Evolutionary conservation across 2,113 vertebrate genomes (phyloP), one percentile per base, ranked within the genome.

Genomic region (Podarcis cretensis): DNA sequence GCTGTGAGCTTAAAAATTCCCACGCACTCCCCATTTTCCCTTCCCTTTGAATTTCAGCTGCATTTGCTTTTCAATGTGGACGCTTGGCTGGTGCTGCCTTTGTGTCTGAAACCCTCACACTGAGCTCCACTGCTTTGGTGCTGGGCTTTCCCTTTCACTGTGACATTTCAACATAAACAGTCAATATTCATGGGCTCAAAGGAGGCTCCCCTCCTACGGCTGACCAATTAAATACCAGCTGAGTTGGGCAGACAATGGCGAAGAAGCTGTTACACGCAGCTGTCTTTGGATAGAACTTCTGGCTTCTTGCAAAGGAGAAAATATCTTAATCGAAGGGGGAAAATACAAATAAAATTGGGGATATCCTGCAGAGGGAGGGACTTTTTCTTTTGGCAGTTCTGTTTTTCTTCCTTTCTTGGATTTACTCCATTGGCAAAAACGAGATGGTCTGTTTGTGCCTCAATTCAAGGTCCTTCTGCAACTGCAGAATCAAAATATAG

Each of bases 181-280:
- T 98, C 98, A 98, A 98, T 98, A 98, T 98, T 98, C 98, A 97
- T 98, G 97, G 97, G 97, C 98, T 98, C 96, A 98, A 97, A 98
- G 97, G 97, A 97, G 97, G 98, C 97, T 97, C 97, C 97, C 97
- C 98, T 98, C 98, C 97, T 96, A 98, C 97, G 97, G 98, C 98
- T 97, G 98, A 97, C 98, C 98, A 98, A 98, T 98, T 99, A 98
- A 98, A 97, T 97, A 96, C 98, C 98, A 98, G 98, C 98, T 98
- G 98, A 98, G 97, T 95, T 95, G 88, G 96, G 87, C 96, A 96
- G 95, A 97, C 96, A 97, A 97, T 96, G 95, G 95, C 96, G 96
- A 94, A 95, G 92, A 90, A 93, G 95, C 89, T 90, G 92, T 91
- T 96, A 94, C 93, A 92, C 92, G 93, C 92, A 94, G n/a, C 94